Conservation (phyloP, 2,797 vertebrate genomes). For the Cynodonichthys magdalenae region DNA sequence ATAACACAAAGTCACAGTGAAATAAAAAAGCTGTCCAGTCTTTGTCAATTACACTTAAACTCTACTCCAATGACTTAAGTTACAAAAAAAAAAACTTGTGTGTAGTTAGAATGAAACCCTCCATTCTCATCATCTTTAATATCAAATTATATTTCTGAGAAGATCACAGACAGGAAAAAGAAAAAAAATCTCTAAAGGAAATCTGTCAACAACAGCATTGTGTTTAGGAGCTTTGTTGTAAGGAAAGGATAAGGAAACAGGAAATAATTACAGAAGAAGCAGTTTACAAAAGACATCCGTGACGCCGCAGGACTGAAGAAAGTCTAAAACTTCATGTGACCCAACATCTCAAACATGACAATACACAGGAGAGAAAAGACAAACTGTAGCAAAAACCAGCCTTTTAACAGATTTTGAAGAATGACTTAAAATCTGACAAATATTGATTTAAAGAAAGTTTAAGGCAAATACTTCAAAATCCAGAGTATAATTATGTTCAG, state of each 20-base stretch:
- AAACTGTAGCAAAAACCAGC: no score
- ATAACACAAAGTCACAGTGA: no score
- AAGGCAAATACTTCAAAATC: no score
- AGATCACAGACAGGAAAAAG: slow-evolving; percentile 2
- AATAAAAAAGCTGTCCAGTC: no score
- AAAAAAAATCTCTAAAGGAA: slow-evolving; percentile 35
- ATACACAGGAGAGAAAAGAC: not conserved
- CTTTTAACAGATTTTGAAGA: not conserved
- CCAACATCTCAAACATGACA: slow-evolving; percentile 35
- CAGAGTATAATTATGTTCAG: no score
- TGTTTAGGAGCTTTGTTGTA: slow-evolving; percentile 22
- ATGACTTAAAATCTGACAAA: not conserved
- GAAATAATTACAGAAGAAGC: slow-evolving; percentile 66
- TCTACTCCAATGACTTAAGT: no score
- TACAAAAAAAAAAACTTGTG: no score
- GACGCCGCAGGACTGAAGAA: slow-evolving; percentile 29
- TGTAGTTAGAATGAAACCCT: no score
- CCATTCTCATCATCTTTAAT: no score
- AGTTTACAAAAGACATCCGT: slow-evolving; percentile 45
- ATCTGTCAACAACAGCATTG: slow-evolving; percentile 10
- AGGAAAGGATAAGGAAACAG: slow-evolving; percentile 39
- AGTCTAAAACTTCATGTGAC: slow-evolving; percentile 16
- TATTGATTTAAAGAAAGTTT: not conserved
- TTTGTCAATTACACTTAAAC: no score
- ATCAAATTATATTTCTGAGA: slow-evolving; percentile 1